A percentile compares a stretch with the other conserved stretches of the same genome.
Conservation (phyloP, 2,888 invertebrate genomes). For the Eulithis prunata region DNA sequence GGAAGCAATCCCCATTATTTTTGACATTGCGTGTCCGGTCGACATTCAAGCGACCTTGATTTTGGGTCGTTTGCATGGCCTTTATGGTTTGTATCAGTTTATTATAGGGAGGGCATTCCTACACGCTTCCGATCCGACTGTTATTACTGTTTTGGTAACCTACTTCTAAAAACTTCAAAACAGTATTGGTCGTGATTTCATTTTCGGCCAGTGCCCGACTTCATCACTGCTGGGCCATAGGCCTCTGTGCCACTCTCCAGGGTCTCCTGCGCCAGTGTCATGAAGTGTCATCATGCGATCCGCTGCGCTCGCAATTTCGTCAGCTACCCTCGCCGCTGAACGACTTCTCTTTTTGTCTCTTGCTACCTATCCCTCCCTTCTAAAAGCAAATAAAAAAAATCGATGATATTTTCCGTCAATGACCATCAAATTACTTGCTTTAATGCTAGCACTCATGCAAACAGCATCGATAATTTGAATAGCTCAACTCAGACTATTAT, state of each 20-base stretch:
- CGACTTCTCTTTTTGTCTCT: too few species aligned
- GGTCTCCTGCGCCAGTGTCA: too few species aligned
- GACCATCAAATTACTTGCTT: background rate
- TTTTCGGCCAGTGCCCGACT: too few species aligned
- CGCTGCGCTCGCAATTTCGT: too few species aligned
- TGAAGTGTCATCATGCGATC: too few species aligned
- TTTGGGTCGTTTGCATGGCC: slow-evolving; percentile 11
- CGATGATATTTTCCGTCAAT: too few species aligned
- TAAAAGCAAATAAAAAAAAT: too few species aligned
- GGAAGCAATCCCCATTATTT: slow-evolving; percentile 11
- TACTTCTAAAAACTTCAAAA: background rate
- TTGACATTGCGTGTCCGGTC: slow-evolving; percentile 28
- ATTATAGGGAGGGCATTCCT: slow-evolving; percentile 10
- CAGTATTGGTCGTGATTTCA: too few species aligned
- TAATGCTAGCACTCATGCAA: background rate
- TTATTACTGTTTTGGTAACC: slow-evolving; percentile 1
- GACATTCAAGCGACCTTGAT: slow-evolving; percentile 17
- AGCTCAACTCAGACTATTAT: slow-evolving; percentile 22
- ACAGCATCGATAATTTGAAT: slow-evolving; percentile 8
- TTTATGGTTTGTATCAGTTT: slow-evolving; percentile 13
- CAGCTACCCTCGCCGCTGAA: too few species aligned
- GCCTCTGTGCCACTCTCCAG: too few species aligned
- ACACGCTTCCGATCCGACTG: slow-evolving; percentile 1
- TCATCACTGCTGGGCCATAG: too few species aligned
- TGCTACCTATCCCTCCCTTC: too few species aligned